Evolutionary conservation across 2,888 invertebrate genomes (phyloP).

Genomic region (Caenorhabditis sp.): DNA sequence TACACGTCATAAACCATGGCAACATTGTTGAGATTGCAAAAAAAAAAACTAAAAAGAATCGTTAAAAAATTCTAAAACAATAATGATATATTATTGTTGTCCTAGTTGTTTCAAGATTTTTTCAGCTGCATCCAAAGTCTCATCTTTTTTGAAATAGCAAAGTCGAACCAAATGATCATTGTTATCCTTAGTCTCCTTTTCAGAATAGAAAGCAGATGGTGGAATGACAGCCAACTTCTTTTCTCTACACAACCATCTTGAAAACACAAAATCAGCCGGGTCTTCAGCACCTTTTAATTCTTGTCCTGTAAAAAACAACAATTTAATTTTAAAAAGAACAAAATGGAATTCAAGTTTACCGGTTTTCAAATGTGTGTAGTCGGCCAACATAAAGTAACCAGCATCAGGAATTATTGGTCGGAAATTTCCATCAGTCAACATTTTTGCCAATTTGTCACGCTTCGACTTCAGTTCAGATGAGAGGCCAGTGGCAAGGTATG

Average conservation of each 20-base stretch:
- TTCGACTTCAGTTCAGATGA: conserved; percentile 81
- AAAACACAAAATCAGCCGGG: conserved; percentile 85
- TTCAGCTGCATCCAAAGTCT: conserved; percentile 63
- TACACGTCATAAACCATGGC: neutral
- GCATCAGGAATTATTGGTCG: conserved; percentile 88
- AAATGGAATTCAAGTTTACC: conserved; percentile 31
- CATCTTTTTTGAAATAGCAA: conserved; percentile 69
- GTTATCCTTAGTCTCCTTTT: conserved; percentile 41
- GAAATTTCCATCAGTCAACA: conserved; percentile 73
- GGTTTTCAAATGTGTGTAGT: conserved; percentile 78
- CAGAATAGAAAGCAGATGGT: conserved; percentile 88
- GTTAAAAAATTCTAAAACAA: neutral
- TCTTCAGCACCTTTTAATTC: conserved; percentile 41
- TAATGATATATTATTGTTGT: conserved; percentile 21
- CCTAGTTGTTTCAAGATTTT: conserved; percentile 51
- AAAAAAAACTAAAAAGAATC: conserved; percentile 4
- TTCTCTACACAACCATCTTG: conserved; percentile 93
- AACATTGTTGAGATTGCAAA: neutral
- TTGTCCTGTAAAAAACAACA: conserved; percentile 1
- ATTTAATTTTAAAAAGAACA: neutral
- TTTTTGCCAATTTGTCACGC: conserved; percentile 82
- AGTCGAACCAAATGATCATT: conserved; percentile 63
- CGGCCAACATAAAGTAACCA: conserved; percentile 95
- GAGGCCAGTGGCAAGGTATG: conserved; percentile 84
- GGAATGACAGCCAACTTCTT: conserved; percentile 90